These are phyloP conservation scores for Carassius gibelio DNA, from an alignment of 2,113 vertebrate genomes.

Conservation along the genomic window DNA sequence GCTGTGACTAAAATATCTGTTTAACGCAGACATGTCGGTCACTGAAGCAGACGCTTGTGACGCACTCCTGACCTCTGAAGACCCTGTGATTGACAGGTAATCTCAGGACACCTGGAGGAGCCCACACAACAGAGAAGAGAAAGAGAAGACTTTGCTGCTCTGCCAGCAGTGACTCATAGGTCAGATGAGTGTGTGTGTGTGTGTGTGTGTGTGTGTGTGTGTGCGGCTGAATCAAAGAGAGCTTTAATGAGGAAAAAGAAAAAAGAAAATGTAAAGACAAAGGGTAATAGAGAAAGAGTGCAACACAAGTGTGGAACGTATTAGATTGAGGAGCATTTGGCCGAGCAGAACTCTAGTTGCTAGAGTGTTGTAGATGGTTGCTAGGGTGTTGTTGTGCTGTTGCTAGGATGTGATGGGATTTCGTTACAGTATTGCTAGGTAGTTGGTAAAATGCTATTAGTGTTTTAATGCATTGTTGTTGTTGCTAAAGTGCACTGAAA, in stretches of 20 bases:
- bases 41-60: not conserved
- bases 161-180: slow-evolving; percentile 72
- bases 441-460: too few relatives aligned
- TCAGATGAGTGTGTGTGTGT: slow-evolving; percentile 58
- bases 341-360: not conserved
- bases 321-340: not conserved
- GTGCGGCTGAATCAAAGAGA: slow-evolving; percentile 17
- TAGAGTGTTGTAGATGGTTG: not conserved
- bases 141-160: slow-evolving; percentile 40
- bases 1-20: not conserved
- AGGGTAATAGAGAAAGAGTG: not conserved
- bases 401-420: not conserved
- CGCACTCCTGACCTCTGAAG: slow-evolving; percentile 1
- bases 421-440: too few relatives aligned
- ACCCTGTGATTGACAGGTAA: slow-evolving; percentile 32
- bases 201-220: slow-evolving; percentile 44
- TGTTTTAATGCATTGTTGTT: too few relatives aligned
- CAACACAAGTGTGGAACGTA: not conserved
- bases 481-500: too few relatives aligned
- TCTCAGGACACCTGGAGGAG: not conserved
- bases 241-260: not conserved
- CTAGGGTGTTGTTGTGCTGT: not conserved
- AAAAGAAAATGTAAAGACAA: not conserved
- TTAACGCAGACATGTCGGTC: not conserved
- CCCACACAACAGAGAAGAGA: not conserved